phyloP scores from a whole-genome alignment of 53 echinoderm and acorn worm genomes.

The Echinometra lucunter region DNA sequence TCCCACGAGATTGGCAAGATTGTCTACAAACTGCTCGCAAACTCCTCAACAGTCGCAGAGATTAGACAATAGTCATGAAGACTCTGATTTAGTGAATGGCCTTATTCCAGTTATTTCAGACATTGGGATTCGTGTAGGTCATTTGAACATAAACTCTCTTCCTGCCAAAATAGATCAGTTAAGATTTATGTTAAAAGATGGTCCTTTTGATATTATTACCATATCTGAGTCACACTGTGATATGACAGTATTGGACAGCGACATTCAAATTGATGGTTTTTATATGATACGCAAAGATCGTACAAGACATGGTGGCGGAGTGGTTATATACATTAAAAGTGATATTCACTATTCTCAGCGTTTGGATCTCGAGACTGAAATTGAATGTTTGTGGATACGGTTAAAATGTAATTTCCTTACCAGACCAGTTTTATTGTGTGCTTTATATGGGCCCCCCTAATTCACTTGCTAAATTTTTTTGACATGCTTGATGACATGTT shows the following conservation, averaged over 20 bases:
- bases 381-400: no score
- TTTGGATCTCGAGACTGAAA: no score
- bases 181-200: background rate
- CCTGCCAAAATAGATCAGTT: background rate
- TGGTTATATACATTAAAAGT: no score
- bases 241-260: background rate
- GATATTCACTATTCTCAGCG: no score
- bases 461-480: background rate
- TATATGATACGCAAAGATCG: background rate
- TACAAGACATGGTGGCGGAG: background rate
- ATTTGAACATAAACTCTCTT: background rate
- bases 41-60: background rate
- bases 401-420: background rate
- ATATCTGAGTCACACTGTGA: background rate
- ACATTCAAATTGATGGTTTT: no score
- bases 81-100: background rate
- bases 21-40: constrained; percentile 1
- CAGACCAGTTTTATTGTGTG: background rate
- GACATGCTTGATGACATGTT: background rate
- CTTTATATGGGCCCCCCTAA: background rate
- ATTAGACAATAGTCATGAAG: background rate
- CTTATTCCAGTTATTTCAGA: background rate
- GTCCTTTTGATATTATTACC: background rate
- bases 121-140: background rate
- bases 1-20: constrained; percentile 35